Evolutionary conservation across 1,140 invertebrate genomes (phyloP), one percentile per base, ranked within the genome.

Genomic region (Tigriopus japonicus): DNA sequence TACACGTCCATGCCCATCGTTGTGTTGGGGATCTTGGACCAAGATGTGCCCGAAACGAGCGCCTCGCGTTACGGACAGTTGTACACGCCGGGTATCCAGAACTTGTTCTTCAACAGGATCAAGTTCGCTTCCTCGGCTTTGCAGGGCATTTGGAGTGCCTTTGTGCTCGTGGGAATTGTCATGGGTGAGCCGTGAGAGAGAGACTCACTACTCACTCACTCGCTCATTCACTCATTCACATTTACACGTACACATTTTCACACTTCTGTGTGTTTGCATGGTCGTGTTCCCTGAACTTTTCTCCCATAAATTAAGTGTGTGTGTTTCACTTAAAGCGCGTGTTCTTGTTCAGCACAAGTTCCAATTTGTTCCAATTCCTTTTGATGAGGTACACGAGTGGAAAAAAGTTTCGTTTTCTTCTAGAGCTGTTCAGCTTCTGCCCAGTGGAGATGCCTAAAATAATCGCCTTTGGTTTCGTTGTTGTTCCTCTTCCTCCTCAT

Each of bases 71-170:
- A 87, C 76, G 92, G 94, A 13, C 89, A 93, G 69, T 78, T 98
- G 41, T 99, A 98, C 75, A 83, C 84, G 58, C 94, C 95, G 0
- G 96, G 95, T 24, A 82, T 95, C 67, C 79, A 79, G 62, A 90
- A 94, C 73, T 76, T 91, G 62, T 79, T 98, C 55, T 99, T 99
- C 73, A 98, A 98, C 72, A 95, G 95, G 73, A 86, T 84, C 55
- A 86, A 91, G 74, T 93, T 93, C 73, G 83, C 91, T 68, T 84
- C 86, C 74, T 93, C 89, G 73, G 90, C 93, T 23, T 71, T 89
- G 52, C 90, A 96, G 71, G 94, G 93, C 12, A 86, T 92, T 68
- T 85, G 92, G 67, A 91, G 93, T n/a, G 97, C 93, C 53, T 80
- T 94, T 66, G 82, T 97, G 62, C 75, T 98, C 62, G 98, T 98